Conservation (phyloP, 2,797 vertebrate species). For the Neopelma chrysocephalum region DNA sequence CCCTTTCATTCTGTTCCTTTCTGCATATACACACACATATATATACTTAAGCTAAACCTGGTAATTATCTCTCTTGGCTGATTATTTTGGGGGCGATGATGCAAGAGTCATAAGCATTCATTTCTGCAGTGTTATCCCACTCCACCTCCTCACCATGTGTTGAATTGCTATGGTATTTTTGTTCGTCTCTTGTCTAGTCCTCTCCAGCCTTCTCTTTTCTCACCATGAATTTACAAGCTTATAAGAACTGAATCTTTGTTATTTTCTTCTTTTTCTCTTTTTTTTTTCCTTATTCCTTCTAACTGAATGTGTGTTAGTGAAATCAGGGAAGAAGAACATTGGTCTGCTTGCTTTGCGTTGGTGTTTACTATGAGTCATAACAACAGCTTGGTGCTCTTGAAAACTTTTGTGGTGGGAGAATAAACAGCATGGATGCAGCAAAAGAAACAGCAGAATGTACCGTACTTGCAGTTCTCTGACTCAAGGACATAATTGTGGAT, state of each 20-base stretch:
- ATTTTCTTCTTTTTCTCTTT: not conserved
- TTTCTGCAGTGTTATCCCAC: conserved; percentile 77
- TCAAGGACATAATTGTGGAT: conserved; percentile 35
- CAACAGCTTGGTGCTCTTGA: conserved; percentile 66
- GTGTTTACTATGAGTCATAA: conserved; percentile 73
- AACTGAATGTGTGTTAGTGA: conserved; percentile 66
- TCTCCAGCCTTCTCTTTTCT: conserved; percentile 70
- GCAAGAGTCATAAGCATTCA: conserved; percentile 75
- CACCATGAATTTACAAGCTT: conserved; percentile 48
- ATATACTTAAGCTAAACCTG: conserved; percentile 67
- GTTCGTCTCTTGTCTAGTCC: conserved; percentile 73
- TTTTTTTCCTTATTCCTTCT: not conserved
- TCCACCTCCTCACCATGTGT: conserved; percentile 81
- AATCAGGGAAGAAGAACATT: conserved; percentile 53
- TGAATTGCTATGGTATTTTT: conserved; percentile 74
- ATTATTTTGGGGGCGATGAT: conserved; percentile 74
- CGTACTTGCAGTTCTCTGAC: conserved; percentile 62
- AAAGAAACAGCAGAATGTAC: conserved; percentile 63
- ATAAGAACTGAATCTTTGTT: conserved; percentile 62
- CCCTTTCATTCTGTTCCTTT: conserved; percentile 53
- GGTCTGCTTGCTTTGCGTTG: conserved; percentile 68
- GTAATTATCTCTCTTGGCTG: conserved; percentile 68
- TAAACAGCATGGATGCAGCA: conserved; percentile 60
- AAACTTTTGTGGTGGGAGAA: conserved; percentile 65
- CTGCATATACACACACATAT: not conserved